Evolutionary conservation across 2,888 invertebrate genomes (phyloP), one percentile per base, ranked within the genome.

Genomic region (Tipula unca): DNA sequence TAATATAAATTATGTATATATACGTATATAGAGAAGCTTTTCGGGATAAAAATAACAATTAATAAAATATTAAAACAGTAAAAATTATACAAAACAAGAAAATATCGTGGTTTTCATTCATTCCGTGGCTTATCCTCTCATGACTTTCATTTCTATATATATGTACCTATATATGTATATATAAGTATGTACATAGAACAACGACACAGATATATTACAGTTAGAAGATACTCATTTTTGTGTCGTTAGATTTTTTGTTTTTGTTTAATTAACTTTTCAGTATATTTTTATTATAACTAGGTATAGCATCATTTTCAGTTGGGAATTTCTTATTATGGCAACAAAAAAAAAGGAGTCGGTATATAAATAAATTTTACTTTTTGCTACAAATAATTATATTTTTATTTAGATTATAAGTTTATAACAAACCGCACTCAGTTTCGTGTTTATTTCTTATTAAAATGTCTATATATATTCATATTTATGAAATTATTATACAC

Each of bases 241-340:
- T 48, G 25, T 29, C 83, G 25, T 25, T 83, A 32, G 17, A 32
- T n/a, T 35, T 32, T 32, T 83, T 32, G 4, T 35, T 83, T 83
- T 29, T 29, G 29, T 84, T 84, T 84, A 84, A 36, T 84, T 84
- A 69, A 25, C 69, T 69, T 69, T 69, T 69, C 25, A 69, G 48
- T 69, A 69, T 84, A 32, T 84, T 84, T 17, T 84, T 84, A n/a
- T n/a, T n/a, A n/a, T n/a, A n/a, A n/a, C n/a, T n/a, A n/a, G n/a
- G n/a, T n/a, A 17, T 36, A 25, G 35, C 4, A 84, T 84, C 14
- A 20, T 84, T 17, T 35, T 36, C 84, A 84, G 36, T 84, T 69
- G 69, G 69, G 69, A 69, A 69, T 69, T 25, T 69, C 25, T 1
- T 8, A 69, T 69, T 25, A 20, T 20, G 10, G 25, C 14, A 48